phyloP scores from a whole-genome alignment of 2,797 vertebrate species.

The Bovichtus variegatus region DNA sequence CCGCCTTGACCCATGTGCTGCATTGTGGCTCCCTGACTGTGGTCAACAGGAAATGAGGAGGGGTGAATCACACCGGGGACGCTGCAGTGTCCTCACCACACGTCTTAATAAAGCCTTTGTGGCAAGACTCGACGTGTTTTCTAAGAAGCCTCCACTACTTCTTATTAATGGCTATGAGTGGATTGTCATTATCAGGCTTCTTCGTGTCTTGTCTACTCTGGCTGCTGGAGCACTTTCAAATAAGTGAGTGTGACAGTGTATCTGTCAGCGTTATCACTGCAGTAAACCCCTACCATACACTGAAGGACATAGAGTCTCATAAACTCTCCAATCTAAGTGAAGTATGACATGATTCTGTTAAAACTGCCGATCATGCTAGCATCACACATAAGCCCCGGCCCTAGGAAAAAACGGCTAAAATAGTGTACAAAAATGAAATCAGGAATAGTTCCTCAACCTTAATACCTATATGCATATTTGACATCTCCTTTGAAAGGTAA shows the following conservation, averaged over 20 bases:
- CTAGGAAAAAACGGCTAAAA: too few species aligned
- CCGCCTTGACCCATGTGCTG: conserved; percentile 11
- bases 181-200: neutral
- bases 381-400: too few species aligned
- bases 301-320: neutral
- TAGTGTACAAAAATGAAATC: too few species aligned
- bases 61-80: conserved; percentile 66
- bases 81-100: conserved; percentile 35
- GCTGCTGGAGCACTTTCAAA: neutral
- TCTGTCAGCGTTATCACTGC: neutral
- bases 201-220: neutral
- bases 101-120: conserved; percentile 53
- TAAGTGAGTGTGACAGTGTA: neutral
- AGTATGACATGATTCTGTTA: neutral
- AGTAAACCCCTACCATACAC: neutral
- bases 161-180: neutral
- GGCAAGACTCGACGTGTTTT: conserved; percentile 40
- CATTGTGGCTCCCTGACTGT: conserved; percentile 46
- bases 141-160: conserved; percentile 21
- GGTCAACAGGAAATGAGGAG: conserved; percentile 76
- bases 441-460: too few species aligned
- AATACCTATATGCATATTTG: too few species aligned
- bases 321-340: too few species aligned
- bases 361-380: neutral
- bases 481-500: too few species aligned